A percentile compares a stretch with the other conserved stretches of the same genome.
phyloP scores from a whole-genome alignment of 2,113 vertebrate species.

The Eptesicus fuscus region DNA sequence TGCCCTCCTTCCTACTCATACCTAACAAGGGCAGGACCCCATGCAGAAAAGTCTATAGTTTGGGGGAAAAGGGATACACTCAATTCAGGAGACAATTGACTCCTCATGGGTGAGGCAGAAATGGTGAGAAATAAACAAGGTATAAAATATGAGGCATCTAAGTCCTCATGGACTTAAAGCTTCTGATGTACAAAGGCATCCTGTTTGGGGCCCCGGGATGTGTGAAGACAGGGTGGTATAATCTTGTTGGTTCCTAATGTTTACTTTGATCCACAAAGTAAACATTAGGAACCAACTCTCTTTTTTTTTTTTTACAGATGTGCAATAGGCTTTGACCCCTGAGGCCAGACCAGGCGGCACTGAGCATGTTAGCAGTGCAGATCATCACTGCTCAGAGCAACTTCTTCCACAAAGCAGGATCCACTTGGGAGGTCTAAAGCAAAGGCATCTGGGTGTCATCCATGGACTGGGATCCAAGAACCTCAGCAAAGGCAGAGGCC shows the following conservation, averaged over 20 bases:
- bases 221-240: neutral
- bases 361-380: neutral
- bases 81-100: neutral
- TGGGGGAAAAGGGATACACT: neutral
- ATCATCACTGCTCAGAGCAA: neutral
- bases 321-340: neutral
- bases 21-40: neutral
- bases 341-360: neutral
- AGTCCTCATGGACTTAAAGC: neutral
- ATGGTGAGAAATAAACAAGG: neutral
- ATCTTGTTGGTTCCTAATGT: neutral
- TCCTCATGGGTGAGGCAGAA: neutral
- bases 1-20: neutral
- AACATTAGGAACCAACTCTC: no score
- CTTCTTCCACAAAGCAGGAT: neutral
- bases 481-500: neutral
- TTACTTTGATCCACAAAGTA: neutral
- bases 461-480: neutral
- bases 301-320: neutral
- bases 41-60: neutral
- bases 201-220: neutral
- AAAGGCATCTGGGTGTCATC: neutral
- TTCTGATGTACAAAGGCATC: neutral
- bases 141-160: neutral
- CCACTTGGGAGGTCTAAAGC: neutral